Base-by-base conservation (phyloP, 2,888 invertebrate genomes). In the Machimus atricapillus region DNA sequence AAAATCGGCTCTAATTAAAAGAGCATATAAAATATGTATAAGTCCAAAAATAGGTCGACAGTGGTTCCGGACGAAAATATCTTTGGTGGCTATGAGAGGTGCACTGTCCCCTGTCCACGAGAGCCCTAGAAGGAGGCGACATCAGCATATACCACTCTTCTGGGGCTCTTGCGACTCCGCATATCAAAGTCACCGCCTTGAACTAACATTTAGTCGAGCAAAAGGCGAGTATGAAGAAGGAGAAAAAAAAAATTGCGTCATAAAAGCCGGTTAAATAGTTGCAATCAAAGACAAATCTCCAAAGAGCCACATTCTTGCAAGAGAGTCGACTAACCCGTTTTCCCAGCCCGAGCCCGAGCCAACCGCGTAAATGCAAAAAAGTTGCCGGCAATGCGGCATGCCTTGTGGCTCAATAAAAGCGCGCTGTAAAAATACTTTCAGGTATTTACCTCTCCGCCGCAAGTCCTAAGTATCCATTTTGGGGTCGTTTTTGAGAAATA, bases 201-300 rank as follows among this genome's bases (percentile, higher is more conserved):
- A 82, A 82, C 82, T 82, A 82, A 82, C 82, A 37, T 31, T 58
- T 37, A 27, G 58, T 34, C 66, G 52, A 79, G 82, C 23, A 19
- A 58, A 31, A 31, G 82, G 76, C 40, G 66, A 66, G 66, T 66
- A 23, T 19, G 77, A 77, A 16, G 77, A 16, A 46, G 43, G 14
- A 52, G 52, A 40, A 27, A 85, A 85, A n/a, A 85, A 85, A 74
- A 85, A 85, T 73, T 85, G 85, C 82, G 74, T 74, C 85, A 85
- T 85, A 85, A 74, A 83, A 85, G 85, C 85, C 85, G 85, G 85
- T 85, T 85, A 85, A 85, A 85, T 85, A 85, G 74, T 85, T 85
- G 85, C 85, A 85, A 74, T 85, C 73, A 85, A 85, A 85, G 73
- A 74, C 85, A 85, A 85, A 85, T 85, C 85, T 85, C 85, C 74